These are phyloP conservation scores for Okamejei kenojei DNA, from an alignment of 2,797 vertebrate genomes.

Conservation along the genomic window DNA sequence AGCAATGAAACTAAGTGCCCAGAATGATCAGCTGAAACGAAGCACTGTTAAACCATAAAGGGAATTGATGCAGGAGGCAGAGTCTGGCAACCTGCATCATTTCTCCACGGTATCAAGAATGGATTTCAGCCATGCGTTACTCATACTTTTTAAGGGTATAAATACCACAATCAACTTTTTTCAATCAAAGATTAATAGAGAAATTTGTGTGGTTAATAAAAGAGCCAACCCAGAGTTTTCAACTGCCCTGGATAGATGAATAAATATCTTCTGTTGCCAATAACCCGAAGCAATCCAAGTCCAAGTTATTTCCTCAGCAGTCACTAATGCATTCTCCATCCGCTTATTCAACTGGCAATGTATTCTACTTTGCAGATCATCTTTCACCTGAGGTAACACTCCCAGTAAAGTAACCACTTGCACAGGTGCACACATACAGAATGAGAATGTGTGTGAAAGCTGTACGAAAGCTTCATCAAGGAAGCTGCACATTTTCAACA, in stretches of 20 bases:
- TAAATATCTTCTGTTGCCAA: not conserved
- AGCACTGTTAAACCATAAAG: slow-evolving; percentile 8
- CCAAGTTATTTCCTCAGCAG: not conserved
- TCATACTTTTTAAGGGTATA: not conserved
- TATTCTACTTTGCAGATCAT: not conserved
- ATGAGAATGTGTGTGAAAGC: not conserved
- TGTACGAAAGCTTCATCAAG: not conserved
- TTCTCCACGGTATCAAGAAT: not conserved
- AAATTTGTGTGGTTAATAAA: not conserved
- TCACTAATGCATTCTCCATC: not conserved
- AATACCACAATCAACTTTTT: not conserved
- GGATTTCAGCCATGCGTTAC: not conserved
- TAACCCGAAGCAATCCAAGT: not conserved
- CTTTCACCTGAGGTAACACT: not conserved
- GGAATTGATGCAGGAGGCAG: not conserved
- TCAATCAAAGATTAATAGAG: not conserved
- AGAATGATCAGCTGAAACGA: slow-evolving; percentile 2
- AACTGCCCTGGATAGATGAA: not conserved
- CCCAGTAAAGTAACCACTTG: not conserved
- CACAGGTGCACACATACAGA: not conserved
- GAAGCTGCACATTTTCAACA: not conserved
- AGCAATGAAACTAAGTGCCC: not conserved
- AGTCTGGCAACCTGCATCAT: not conserved
- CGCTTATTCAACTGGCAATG: not conserved
- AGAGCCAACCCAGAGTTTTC: not conserved